A percentile compares a stretch with the other conserved stretches of the same genome.
These are phyloP conservation scores for Protodeltote pygarga DNA, from an alignment of 2,888 invertebrate genomes.

Conservation along the genomic window DNA sequence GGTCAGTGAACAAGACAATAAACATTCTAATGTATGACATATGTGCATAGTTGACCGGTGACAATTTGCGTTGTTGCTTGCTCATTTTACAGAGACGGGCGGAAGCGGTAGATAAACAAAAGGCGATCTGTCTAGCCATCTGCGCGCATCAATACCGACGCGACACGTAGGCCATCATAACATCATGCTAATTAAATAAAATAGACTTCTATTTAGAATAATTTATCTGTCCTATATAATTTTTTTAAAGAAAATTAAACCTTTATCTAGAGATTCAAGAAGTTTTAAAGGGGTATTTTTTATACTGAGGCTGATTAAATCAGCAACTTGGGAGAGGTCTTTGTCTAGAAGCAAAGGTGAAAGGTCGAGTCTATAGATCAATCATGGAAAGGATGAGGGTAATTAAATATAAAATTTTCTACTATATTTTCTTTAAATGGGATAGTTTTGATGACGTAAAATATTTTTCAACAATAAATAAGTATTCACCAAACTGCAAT, in stretches of 20 bases:
- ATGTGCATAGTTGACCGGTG: background rate
- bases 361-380: too few species aligned
- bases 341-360: too few species aligned
- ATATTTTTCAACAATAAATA: too few species aligned
- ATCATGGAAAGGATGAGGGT: too few species aligned
- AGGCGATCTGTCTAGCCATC: slow-evolving; percentile 68
- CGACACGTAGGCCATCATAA: slow-evolving; percentile 28
- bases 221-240: background rate
- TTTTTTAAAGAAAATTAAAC: background rate
- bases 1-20: slow-evolving; percentile 1
- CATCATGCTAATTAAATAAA: slow-evolving; percentile 10
- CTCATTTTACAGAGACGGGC: slow-evolving; percentile 41
- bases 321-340: too few species aligned
- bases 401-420: too few species aligned
- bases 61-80: slow-evolving; percentile 7
- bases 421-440: too few species aligned
- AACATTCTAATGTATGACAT: background rate
- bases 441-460: too few species aligned
- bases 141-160: slow-evolving; percentile 59
- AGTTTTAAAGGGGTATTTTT: too few species aligned
- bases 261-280: background rate
- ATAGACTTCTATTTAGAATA: slow-evolving; percentile 3
- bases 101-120: slow-evolving; percentile 72
- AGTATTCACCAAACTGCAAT: too few species aligned
- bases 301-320: too few species aligned